Evolutionary conservation across 2,888 invertebrate genomes (phyloP), one percentile per base, ranked within the genome.

Genomic region (Drosophila neoperkinsi): DNA sequence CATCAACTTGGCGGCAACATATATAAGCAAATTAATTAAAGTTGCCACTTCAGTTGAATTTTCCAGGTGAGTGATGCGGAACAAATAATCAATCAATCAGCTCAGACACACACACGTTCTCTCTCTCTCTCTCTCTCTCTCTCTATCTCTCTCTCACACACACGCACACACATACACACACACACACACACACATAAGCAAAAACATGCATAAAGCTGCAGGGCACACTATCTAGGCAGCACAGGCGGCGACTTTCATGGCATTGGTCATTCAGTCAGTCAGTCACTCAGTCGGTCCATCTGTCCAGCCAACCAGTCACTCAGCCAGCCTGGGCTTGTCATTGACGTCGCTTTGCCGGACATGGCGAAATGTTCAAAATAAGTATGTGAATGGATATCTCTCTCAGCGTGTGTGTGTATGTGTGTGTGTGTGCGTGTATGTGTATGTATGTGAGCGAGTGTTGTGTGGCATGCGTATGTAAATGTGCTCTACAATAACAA

Each of bases 61-160:
- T 92, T 92, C 92, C 92, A 92, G 92, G 91, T 92, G 91, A 92
- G 89, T 92, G 92, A 91, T 91, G 92, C 91, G 92, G 92, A 92
- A 92, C 91, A 92, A 91, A 92, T 91, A 92, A 92, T 92, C 92
- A 92, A 92, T 92, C 92, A 92, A 92, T 91, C 92, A 91, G 86
- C 81, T 79, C 79, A 77, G 67, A 81, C 68, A 79, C 74, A 81
- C 77, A 77, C 59, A 65, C 51, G 51, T 60, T 56, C 56, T 50
- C 46, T 38, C 33, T 34, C 51, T 34, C 53, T 50, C 52, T 7
- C 36, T 7, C 52, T 7, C 36, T 7, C 34, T 4, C 67, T 77
- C 74, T 79, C 74, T 34, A 49, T 49, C 53, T 50, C 52, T 79
- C 74, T 34, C 51, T 50, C 53, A 46, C 52, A 74, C 74, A 77